Evolutionary conservation across 1,140 invertebrate genomes (phyloP).

Genomic region (Plutomurus gul): DNA sequence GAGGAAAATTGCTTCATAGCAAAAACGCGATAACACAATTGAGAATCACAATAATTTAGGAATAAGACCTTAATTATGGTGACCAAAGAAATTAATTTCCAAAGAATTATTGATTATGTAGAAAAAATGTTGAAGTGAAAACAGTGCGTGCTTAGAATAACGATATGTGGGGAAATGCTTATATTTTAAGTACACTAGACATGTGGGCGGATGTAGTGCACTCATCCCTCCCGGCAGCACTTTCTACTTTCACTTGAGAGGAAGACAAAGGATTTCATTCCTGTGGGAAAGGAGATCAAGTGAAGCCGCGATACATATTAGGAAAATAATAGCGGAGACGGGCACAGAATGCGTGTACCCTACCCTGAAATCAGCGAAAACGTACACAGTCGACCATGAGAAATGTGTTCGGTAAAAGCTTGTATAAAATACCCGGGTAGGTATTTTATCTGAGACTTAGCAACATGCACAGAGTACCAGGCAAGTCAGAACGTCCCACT

Average conservation of each 20-base stretch:
- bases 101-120: too few species aligned
- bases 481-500: background rate
- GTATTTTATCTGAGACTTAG: background rate
- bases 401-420: background rate
- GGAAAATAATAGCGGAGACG: background rate
- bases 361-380: background rate
- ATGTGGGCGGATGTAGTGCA: background rate
- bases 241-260: background rate
- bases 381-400: background rate
- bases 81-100: too few species aligned
- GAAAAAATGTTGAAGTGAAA: too few species aligned
- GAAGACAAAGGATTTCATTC: background rate
- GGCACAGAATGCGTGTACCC: background rate
- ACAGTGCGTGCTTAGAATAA: background rate
- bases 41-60: too few species aligned
- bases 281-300: background rate
- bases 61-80: too few species aligned
- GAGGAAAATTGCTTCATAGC: too few species aligned
- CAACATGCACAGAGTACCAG: background rate
- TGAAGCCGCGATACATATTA: background rate
- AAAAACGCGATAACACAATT: too few species aligned
- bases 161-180: background rate
- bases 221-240: conserved; percentile 3
- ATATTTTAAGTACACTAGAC: conserved; percentile 12
- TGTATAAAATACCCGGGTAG: background rate